Percentiles rank a stretch among this genome's conserved stretches.
Conservation (phyloP, 23 tunicate species). For the Aplidium turbinatum region DNA sequence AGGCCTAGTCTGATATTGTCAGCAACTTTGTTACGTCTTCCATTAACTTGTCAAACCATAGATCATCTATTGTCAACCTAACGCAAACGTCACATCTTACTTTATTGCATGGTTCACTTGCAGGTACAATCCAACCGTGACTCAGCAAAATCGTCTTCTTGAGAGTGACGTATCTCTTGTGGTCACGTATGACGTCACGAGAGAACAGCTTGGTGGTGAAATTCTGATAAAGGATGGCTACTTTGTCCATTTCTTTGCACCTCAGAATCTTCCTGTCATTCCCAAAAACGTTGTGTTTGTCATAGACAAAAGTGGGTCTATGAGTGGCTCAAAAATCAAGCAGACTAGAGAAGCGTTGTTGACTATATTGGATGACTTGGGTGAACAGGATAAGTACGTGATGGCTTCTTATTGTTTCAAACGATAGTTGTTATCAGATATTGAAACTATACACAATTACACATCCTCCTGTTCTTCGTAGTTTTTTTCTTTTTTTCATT, state of each 20-base stretch:
- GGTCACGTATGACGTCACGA: constrained; percentile 72
- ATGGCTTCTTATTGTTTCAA: too few species aligned
- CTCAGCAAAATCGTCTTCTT: constrained; percentile 34
- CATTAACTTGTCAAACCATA: too few species aligned
- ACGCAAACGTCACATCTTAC: too few species aligned
- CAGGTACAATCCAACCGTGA: constrained; percentile 51
- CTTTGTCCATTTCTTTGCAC: constrained; percentile 83
- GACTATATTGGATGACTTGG: constrained; percentile 40
- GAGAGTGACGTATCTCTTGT: constrained; percentile 36
- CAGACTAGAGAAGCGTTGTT: constrained; percentile 60
- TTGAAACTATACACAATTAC: too few species aligned
- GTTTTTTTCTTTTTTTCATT: too few species aligned
- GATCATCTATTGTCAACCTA: too few species aligned
- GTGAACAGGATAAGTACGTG: constrained; percentile 54
- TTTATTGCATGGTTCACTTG: too few species aligned
- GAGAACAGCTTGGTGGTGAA: constrained; percentile 65
- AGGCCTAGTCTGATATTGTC: too few species aligned
- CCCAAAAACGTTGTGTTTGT: constrained; percentile 81
- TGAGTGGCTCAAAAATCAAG: constrained; percentile 49
- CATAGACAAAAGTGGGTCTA: constrained; percentile 76
- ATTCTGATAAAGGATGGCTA: constrained; percentile 59
- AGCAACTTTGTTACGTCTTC: too few species aligned
- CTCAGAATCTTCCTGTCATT: constrained; percentile 52
- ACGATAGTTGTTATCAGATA: too few species aligned
- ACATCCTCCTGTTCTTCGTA: too few species aligned